Evolutionary conservation across 2,113 vertebrate genomes (phyloP).

Genomic region (Zosterops hypoxanthus): DNA sequence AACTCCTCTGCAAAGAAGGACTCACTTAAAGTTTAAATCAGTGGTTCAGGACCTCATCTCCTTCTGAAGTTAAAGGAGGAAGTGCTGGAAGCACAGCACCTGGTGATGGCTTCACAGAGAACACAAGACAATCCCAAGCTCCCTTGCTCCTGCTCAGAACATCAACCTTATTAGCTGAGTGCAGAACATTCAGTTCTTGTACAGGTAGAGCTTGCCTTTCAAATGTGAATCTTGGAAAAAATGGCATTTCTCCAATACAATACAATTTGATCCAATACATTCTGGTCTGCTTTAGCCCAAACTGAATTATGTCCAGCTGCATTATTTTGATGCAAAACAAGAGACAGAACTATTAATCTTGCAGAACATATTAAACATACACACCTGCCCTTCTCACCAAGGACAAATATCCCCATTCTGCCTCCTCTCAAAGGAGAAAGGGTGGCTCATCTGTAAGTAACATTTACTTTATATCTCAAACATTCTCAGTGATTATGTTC

Average conservation of each 20-base stretch:
- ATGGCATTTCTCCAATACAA: not conserved
- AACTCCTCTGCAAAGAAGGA: not conserved
- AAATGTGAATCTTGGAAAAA: not conserved
- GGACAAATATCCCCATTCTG: conserved; percentile 73
- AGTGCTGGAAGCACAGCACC: not conserved
- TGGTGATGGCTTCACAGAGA: not conserved
- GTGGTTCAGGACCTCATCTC: not conserved
- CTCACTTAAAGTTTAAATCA: not conserved
- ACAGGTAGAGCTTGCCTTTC: not conserved
- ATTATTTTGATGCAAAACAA: conserved; percentile 7
- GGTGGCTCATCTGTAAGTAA: conserved; percentile 89
- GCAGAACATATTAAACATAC: not conserved
- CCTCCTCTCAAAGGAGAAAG: conserved; percentile 89
- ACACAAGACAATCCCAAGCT: not conserved
- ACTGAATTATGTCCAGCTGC: not conserved
- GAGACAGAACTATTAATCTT: not conserved
- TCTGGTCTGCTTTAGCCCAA: not conserved
- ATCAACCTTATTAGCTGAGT: not conserved
- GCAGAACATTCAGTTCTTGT: not conserved
- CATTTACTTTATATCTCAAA: not conserved
- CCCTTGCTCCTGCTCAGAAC: not conserved
- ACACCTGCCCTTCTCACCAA: conserved; percentile 18
- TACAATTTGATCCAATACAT: not conserved
- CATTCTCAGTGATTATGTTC: not conserved
- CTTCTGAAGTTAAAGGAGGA: not conserved